A percentile compares a stretch with the other conserved stretches of the same genome.
Evolutionary conservation across 1,140 invertebrate species (phyloP).

Genomic region (Leptopilina boulardi): DNA sequence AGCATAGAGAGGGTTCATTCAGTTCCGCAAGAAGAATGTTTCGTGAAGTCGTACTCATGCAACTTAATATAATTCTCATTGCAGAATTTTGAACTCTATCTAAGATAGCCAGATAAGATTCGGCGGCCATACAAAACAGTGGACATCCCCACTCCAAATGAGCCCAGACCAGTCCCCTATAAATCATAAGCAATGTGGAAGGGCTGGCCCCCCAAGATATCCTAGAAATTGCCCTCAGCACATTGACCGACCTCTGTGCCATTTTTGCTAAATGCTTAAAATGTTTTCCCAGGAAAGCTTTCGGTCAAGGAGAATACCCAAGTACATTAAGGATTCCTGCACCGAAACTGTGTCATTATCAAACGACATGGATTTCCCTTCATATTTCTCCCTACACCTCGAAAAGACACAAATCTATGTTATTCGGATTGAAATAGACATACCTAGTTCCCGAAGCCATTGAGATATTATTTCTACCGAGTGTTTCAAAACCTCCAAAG

Average conservation of each 20-base stretch:
- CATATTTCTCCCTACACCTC: too few species aligned
- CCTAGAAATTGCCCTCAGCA: slow-evolving; percentile 35
- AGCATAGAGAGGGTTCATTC: too few species aligned
- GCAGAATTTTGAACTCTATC: slow-evolving; percentile 42
- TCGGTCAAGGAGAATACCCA: slow-evolving; percentile 7
- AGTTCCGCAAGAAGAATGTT: too few species aligned
- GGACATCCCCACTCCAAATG: slow-evolving; percentile 45
- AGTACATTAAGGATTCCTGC: not conserved
- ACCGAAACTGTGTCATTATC: too few species aligned
- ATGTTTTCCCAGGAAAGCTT: slow-evolving; percentile 36
- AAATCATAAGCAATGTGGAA: slow-evolving; percentile 32
- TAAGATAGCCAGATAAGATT: not conserved
- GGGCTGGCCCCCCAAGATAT: slow-evolving; percentile 45
- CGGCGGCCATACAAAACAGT: not conserved
- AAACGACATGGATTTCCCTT: too few species aligned
- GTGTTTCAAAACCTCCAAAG: not conserved
- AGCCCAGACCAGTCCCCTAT: slow-evolving; percentile 40
- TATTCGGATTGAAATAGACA: not conserved
- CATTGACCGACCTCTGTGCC: slow-evolving; percentile 13
- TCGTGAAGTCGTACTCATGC: slow-evolving; percentile 36
- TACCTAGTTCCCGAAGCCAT: not conserved
- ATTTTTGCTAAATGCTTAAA: slow-evolving; percentile 38
- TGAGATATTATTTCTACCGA: not conserved
- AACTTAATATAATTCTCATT: slow-evolving; percentile 35
- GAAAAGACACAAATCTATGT: too few species aligned